Evolutionary conservation across 2,113 vertebrate genomes (phyloP), one percentile per base, ranked within the genome.

Genomic region (Cepphus grylle): DNA sequence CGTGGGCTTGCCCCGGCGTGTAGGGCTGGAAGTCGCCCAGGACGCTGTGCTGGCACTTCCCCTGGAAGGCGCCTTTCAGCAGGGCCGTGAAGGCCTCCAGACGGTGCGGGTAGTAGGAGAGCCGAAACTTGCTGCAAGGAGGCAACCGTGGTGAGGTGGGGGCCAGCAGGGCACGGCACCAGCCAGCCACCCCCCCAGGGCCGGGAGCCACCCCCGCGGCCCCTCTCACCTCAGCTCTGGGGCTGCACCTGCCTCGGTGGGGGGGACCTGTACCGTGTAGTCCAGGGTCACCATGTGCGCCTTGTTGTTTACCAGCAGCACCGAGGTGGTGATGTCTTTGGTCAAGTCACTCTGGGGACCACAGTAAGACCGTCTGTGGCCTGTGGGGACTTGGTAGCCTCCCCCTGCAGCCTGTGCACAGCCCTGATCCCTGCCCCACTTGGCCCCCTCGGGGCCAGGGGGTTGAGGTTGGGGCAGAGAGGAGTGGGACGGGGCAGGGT

Each of bases 271-370:
- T 91, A 99, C 98, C 0, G 99, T 99, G 97, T 99, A 99, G 97
- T 99, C 99, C 97, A 99, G 97, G 15, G 99, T 99, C 91, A 99
- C 99, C 99, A 99, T 99, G 83, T 99, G 99, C 3, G 99, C 98
- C 67, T 99, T 99, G 94, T 97, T 99, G 98, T 99, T 98, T 14
- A 99, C 99, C 93, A 98, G 99, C 94, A 99, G 98, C 95, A 99
- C 99, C 0, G 99, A 99, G 2, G 99, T 99, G 34, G 98, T 98
- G 94, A 99, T 99, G 95, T 99, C 99, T 97, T 99, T 99, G 85
- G 99, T 99, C 59, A 99, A 93, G 91, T 99, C 99, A 49, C 99
- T 99, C 99, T 99, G 96, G 55, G 94, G 94, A 83, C 76, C 81
- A 3, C 59, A 49, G 56, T 12, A 93, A 8, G 43, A 70, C 0